Evolutionary conservation across 2,797 vertebrate genomes (phyloP), one percentile per base, ranked within the genome.

Genomic region (Clarias laeviceps): DNA sequence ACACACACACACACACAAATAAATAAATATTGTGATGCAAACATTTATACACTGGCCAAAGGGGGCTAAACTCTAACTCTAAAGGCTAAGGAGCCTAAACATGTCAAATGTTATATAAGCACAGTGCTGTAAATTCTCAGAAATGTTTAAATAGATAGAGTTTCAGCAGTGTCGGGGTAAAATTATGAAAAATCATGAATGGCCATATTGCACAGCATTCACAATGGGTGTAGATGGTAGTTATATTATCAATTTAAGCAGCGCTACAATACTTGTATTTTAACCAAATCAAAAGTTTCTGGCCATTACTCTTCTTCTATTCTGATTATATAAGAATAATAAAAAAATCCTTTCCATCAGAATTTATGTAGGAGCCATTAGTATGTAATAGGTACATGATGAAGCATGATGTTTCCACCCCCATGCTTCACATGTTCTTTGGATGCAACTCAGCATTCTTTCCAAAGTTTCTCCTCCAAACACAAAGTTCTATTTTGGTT

Each of bases 41-140:
- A 80, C 32, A 24, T 64, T 76, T 24, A 72, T 29, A n/a, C 45
- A 81, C 27, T 81, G 68, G 84, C 89, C 84, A 87, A 84, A 86
- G 86, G 89, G 89, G 68, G 61, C 68, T 72, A 66, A 85, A 80
- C 73, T n/a, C n/a, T n/a, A n/a, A n/a, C n/a, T n/a, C n/a, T n/a
- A n/a, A n/a, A n/a, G n/a, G n/a, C n/a, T n/a, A n/a, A n/a, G 20
- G 50, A 66, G 79, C 68, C 45, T 79, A 88, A 83, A 88, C 59
- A 76, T 87, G 82, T 87, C 82, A 80, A 54, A 85, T 84, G 64
- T 88, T 80, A 87, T 85, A 64, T 73, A 34, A 50, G 72, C 69
- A 70, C 29, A 20, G 54, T 82, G 45, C 80, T 87, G 80, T 89
- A 82, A 37, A 17, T 27, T 54, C 22, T 45, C 18, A 22, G 20